phyloP scores from a whole-genome alignment of 2,888 invertebrate species.

The Electrophaes corylata region DNA sequence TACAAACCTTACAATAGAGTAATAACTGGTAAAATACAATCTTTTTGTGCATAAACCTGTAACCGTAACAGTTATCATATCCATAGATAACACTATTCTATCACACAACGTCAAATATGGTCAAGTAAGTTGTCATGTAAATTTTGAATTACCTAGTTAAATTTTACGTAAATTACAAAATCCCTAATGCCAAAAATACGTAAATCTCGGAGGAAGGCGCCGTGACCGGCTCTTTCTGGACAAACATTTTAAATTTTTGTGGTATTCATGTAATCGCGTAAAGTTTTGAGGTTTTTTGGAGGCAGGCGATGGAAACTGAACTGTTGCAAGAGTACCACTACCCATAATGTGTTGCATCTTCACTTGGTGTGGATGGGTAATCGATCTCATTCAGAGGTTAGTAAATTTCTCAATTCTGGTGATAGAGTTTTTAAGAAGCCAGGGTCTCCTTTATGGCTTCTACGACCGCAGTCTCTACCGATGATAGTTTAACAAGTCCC shows the following conservation, averaged over 20 bases:
- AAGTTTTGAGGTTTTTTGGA: conserved; percentile 9
- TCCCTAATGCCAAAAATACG: conserved; percentile 28
- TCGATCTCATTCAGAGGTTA: conserved; percentile 70
- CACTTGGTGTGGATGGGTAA: conserved; percentile 68
- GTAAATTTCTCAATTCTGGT: no score
- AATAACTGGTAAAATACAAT: no score
- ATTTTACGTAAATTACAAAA: conserved; percentile 28
- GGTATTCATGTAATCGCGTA: conserved; percentile 13
- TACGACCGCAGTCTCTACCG: no score
- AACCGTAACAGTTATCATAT: not conserved
- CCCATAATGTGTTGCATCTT: conserved; percentile 71
- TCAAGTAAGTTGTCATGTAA: conserved; percentile 14
- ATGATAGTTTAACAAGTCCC: no score
- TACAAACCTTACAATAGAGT: no score
- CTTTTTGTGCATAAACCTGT: not conserved
- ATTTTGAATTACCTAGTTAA: conserved; percentile 24
- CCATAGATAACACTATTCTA: no score
- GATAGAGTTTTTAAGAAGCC: not conserved
- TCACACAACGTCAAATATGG: not conserved
- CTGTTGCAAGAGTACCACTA: conserved; percentile 8
- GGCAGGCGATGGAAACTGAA: conserved; percentile 3
- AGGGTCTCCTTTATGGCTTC: no score
- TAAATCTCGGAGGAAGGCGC: conserved; percentile 30
- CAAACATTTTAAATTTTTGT: conserved; percentile 9
- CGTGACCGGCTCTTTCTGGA: conserved; percentile 28